Evolutionary conservation across 53 echinoderm and acorn worm genomes (phyloP).

Genomic region (Hippasteria phrygiana): DNA sequence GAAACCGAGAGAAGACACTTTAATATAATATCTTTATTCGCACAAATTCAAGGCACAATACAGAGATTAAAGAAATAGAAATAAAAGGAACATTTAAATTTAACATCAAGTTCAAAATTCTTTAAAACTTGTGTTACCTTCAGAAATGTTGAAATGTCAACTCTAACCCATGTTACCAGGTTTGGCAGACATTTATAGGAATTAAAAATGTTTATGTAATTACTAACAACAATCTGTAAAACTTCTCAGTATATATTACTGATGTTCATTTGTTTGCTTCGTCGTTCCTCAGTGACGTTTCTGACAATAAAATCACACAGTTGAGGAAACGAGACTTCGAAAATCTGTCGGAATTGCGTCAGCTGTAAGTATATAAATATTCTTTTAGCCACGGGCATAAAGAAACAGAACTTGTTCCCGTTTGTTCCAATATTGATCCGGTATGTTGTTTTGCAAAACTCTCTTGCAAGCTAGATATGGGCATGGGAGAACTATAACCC

Average conservation of each 20-base stretch:
- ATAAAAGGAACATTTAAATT: too few relatives aligned
- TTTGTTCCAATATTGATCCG: not conserved
- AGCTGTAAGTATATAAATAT: conserved; percentile 81
- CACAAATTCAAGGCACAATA: too few relatives aligned
- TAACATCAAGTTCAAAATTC: too few relatives aligned
- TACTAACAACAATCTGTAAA: not conserved
- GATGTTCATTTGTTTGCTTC: not conserved
- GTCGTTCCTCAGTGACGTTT: conserved; percentile 68
- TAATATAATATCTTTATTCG: too few relatives aligned
- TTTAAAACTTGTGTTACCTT: not conserved
- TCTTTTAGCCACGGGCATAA: not conserved
- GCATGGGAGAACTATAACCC: too few relatives aligned
- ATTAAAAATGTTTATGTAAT: too few relatives aligned
- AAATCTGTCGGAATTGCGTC: conserved; percentile 48
- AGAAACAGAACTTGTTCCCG: not conserved
- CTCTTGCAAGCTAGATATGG: not conserved
- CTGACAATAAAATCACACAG: conserved; percentile 70
- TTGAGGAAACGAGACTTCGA: conserved; percentile 59
- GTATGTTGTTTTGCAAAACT: not conserved
- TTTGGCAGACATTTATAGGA: not conserved
- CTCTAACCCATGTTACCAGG: too few relatives aligned
- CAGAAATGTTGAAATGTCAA: too few relatives aligned
- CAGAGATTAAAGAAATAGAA: too few relatives aligned
- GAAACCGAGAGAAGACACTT: too few relatives aligned
- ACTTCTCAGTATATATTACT: too few relatives aligned